These are phyloP conservation scores for Aplocera efformata DNA, from an alignment of 2,888 invertebrate genomes.

Conservation along the genomic window DNA sequence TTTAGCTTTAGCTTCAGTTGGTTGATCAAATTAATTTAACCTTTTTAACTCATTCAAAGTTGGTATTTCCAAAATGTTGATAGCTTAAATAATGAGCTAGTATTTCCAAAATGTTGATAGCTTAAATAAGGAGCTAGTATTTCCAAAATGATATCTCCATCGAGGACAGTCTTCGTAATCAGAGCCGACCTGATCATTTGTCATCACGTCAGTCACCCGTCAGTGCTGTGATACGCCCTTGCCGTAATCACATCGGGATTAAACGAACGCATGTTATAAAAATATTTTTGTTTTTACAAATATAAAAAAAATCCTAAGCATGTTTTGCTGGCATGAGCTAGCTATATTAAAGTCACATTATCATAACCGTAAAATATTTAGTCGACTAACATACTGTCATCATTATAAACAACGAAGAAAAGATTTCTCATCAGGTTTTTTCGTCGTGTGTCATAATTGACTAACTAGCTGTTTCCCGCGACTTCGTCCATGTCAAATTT, in stretches of 20 bases:
- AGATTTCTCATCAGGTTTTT: slow-evolving; percentile 2
- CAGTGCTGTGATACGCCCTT: slow-evolving; percentile 65
- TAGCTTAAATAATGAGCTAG: slow-evolving; percentile 16
- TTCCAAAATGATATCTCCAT: slow-evolving; percentile 14
- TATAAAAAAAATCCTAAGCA: no score
- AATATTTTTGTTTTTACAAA: background rate
- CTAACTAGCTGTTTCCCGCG: no score
- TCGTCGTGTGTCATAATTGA: no score
- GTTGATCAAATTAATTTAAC: no score
- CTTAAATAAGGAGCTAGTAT: slow-evolving; percentile 15
- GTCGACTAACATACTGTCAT: background rate
- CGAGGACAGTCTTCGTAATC: slow-evolving; percentile 35
- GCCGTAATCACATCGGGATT: slow-evolving; percentile 48
- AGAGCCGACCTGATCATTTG: slow-evolving; percentile 58
- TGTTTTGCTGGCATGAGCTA: no score
- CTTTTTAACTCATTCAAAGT: no score
- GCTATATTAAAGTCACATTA: no score
- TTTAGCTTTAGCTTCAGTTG: no score
- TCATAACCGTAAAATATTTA: no score
- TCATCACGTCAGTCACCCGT: slow-evolving; percentile 65
- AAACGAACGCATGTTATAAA: slow-evolving; percentile 6
- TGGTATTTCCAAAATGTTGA: slow-evolving; percentile 2
- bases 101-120: slow-evolving; percentile 1
- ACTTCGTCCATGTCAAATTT: no score
- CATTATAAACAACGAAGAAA: slow-evolving; percentile 5